Base-by-base conservation (phyloP, 1,140 invertebrate genomes). In the Eueides isabella region DNA sequence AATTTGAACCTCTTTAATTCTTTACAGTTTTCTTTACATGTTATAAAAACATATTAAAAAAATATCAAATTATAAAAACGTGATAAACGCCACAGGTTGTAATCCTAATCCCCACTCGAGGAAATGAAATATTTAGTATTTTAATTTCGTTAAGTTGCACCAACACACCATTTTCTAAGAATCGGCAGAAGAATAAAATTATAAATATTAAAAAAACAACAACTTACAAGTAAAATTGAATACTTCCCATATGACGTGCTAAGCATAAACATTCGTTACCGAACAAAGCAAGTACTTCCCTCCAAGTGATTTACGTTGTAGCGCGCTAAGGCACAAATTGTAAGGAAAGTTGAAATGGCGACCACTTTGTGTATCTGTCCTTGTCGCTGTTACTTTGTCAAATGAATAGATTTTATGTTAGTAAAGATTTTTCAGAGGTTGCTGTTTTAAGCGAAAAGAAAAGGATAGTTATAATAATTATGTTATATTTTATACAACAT, bases 231-330 rank as follows among this genome's bases (percentile, higher is more conserved):
- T 55, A 23, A 23, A 55, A 55, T 55, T 55, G 23, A 55, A 55
- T 26, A 55, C 48, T 23, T 55, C 48, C 23, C 23, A 55, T 55
- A 55, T 55, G 48, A 55, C 48, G 19, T 4, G 48, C 11, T 61
- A 55, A 68, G 65, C 44, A 65, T 31, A 62, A 64, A 65, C 67
- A 74, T 74, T 74, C 38, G 67, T 74, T 64, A 68, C 61, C 35
- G 38, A 68, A 74, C 72, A 74, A 74, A 74, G 72, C 66, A 68
- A 74, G 33, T 74, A 9, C 44, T 55, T 55, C 44, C 44, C 67
- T 74, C 72, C 72, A 69, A 74, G 72, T 74, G 72, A 74, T 74
- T 74, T 74, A 74, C 72, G 61, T 28, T 63, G 72, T 61, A 67
- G 33, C 61, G 67, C 68, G 61, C 61, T 71, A 63, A 41, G 44